Conservation (phyloP, 2,113 vertebrate genomes). For the Gallinago media region DNA sequence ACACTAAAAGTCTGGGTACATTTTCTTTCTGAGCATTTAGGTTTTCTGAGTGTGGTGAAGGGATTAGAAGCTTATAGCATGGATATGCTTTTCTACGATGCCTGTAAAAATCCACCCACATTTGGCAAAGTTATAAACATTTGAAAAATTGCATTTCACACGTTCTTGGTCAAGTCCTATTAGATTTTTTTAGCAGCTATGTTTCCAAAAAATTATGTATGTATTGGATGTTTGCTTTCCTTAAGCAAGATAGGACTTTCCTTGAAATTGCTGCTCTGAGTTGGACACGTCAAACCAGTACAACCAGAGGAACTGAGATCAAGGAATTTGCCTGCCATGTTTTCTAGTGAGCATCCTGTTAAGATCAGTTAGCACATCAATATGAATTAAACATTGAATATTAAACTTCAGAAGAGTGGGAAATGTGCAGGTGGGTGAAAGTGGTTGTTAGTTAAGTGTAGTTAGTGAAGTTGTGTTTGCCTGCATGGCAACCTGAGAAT, state of each 20-base stretch:
- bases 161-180: slow-evolving; percentile 33
- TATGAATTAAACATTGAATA: not conserved
- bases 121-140: slow-evolving; percentile 46
- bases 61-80: slow-evolving; percentile 25
- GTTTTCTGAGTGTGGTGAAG: not conserved
- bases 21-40: not conserved
- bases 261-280: slow-evolving; percentile 4
- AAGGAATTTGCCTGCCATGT: not conserved
- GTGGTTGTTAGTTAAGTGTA: not conserved
- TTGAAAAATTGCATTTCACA: slow-evolving; percentile 59
- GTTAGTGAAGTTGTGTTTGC: not conserved
- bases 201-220: not conserved
- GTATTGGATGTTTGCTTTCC: not conserved
- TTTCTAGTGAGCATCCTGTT: not conserved
- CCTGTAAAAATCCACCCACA: slow-evolving; percentile 28
- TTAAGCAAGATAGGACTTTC: not conserved
- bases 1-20: not conserved
- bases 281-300: not conserved
- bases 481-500: not conserved
- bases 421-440: not conserved
- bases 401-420: not conserved
- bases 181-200: slow-evolving; percentile 4
- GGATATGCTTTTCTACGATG: not conserved
- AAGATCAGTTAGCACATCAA: not conserved
- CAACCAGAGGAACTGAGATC: not conserved